These are phyloP conservation scores for Gastracanthus pulcherrimus DNA, from an alignment of 2,888 invertebrate species.

Conservation along the genomic window DNA sequence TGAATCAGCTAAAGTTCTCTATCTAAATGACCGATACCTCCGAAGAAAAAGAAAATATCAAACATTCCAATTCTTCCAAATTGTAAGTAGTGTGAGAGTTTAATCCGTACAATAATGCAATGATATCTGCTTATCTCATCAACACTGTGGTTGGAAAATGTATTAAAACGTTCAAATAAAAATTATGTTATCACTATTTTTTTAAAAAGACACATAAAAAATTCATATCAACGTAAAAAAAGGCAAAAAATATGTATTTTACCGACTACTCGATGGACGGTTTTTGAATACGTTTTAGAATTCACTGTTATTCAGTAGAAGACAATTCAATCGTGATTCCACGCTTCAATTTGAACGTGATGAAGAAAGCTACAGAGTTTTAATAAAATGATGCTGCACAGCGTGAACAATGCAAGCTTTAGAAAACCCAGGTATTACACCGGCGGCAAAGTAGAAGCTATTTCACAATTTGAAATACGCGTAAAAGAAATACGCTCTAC, in stretches of 20 bases:
- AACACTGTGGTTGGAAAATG: too few species aligned
- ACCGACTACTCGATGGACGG: background rate
- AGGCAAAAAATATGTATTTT: background rate
- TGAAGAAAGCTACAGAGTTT: constrained; percentile 18
- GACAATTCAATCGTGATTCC: background rate
- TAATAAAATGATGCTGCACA: background rate
- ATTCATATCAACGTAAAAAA: too few species aligned
- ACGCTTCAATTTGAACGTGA: background rate
- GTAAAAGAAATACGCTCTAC: background rate
- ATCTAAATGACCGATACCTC: too few species aligned
- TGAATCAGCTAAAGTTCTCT: too few species aligned
- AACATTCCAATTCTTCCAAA: too few species aligned
- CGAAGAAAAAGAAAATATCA: too few species aligned
- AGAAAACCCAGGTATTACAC: background rate
- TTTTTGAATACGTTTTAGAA: background rate
- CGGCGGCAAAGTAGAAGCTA: background rate
- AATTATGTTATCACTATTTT: too few species aligned
- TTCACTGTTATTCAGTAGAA: background rate
- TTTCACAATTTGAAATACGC: background rate
- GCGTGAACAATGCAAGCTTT: background rate
- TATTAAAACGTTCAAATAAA: too few species aligned
- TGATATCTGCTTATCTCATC: too few species aligned
- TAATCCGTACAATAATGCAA: too few species aligned
- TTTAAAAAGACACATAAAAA: too few species aligned
- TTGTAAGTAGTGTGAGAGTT: too few species aligned